Evolutionary conservation across 2,888 invertebrate species (phyloP).

Genomic region (Barypeithes pellucidus): DNA sequence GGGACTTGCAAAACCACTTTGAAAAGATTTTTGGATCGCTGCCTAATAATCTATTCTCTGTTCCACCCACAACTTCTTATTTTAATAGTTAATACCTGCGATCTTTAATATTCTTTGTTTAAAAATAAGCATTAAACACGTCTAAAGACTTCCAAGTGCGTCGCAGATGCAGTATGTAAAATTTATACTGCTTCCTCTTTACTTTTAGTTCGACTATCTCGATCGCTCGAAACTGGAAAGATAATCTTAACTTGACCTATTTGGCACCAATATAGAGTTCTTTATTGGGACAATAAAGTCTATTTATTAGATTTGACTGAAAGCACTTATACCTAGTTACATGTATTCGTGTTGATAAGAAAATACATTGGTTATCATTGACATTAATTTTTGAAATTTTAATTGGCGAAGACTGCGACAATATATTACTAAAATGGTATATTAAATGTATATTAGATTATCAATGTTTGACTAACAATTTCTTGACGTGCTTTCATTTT

Average conservation of each 20-base stretch:
- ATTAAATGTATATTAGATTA: too few relatives aligned
- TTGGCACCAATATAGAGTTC: slow-evolving; percentile 40
- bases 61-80: slow-evolving; percentile 58
- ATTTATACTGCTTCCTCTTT: slow-evolving; percentile 32
- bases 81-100: slow-evolving; percentile 57
- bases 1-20: slow-evolving; percentile 48
- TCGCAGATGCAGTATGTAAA: slow-evolving; percentile 14
- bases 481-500: not conserved
- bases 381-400: not conserved
- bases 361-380: not conserved
- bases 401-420: too few relatives aligned
- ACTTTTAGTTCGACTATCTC: slow-evolving; percentile 28
- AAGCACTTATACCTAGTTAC: not conserved
- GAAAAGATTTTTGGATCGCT: slow-evolving; percentile 57
- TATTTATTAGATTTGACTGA: slow-evolving; percentile 6
- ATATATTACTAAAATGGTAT: too few relatives aligned
- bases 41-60: slow-evolving; percentile 58
- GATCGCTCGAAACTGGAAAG: slow-evolving; percentile 29
- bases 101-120: slow-evolving; percentile 46
- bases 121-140: slow-evolving; percentile 35
- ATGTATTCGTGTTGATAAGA: not conserved
- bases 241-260: slow-evolving; percentile 45
- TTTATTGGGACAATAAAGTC: slow-evolving; percentile 26
- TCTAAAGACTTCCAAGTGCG: slow-evolving; percentile 41
- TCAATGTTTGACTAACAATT: not conserved